phyloP scores from a whole-genome alignment of 2,113 vertebrate species.

The Nyctibius bracteatus region DNA sequence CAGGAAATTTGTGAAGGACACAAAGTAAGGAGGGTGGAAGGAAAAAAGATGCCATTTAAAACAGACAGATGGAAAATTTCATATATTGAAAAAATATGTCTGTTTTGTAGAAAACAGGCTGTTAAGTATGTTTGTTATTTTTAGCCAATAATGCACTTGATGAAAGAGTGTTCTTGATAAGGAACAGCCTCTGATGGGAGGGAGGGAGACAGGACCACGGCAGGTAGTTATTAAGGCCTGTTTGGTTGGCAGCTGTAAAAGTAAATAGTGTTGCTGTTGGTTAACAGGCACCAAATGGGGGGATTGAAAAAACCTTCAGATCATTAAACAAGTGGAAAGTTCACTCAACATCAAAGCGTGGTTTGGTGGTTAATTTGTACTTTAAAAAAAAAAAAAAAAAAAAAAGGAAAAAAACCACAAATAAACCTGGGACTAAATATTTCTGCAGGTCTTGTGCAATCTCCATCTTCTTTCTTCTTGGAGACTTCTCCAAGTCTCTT shows the following conservation, averaged over 20 bases:
- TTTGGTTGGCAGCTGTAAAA: slow-evolving; percentile 19
- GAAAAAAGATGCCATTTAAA: neutral
- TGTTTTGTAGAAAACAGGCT: neutral
- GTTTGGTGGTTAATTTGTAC: neutral
- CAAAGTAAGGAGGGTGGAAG: neutral
- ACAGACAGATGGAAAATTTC: neutral
- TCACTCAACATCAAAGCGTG: neutral
- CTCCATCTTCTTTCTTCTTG: too few relatives aligned
- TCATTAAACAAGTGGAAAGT: slow-evolving; percentile 5
- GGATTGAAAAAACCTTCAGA: neutral
- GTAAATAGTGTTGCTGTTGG: neutral
- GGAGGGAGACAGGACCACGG: neutral
- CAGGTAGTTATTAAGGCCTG: slow-evolving; percentile 11
- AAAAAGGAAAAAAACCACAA: fast-evolving
- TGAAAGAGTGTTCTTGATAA: slow-evolving; percentile 22
- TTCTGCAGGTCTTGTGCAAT: too few relatives aligned
- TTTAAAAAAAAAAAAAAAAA: neutral
- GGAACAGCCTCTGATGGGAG: neutral
- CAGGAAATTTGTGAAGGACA: neutral
- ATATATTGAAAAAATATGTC: neutral
- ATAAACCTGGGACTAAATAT: neutral
- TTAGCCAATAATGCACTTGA: neutral
- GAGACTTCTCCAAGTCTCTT: neutral
- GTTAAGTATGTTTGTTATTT: slow-evolving; percentile 12
- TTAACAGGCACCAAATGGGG: slow-evolving; percentile 6